Evolutionary conservation across 2,888 invertebrate genomes (phyloP).

Genomic region (Abrostola tripartita): DNA sequence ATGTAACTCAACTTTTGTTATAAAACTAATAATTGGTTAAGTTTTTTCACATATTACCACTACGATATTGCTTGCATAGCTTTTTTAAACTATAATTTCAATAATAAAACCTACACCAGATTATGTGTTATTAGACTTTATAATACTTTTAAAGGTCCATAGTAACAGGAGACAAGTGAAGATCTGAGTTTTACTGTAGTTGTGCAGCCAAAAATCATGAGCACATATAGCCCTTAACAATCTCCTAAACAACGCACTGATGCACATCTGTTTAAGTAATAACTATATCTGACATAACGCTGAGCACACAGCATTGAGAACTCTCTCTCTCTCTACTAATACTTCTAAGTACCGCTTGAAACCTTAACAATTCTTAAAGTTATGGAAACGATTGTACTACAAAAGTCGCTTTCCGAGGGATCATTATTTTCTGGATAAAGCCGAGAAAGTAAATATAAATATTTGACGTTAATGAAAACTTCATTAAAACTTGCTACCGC

Average conservation of each 20-base stretch:
- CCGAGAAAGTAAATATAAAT: conserved; percentile 3
- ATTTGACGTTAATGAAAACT: conserved; percentile 5
- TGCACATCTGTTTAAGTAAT: neutral
- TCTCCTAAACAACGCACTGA: neutral
- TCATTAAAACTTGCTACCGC: conserved; percentile 2
- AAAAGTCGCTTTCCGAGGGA: conserved; percentile 6
- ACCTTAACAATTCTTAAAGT: conserved; percentile 25
- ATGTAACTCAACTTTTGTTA: too few species aligned
- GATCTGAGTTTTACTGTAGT: neutral
- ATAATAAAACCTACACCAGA: too few species aligned
- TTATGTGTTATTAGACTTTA: too few species aligned
- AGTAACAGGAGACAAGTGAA: neutral
- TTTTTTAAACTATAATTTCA: too few species aligned
- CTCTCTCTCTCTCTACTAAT: conserved; percentile 9
- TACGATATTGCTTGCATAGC: too few species aligned
- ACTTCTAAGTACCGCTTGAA: conserved; percentile 18
- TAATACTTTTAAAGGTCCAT: too few species aligned
- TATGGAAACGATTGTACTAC: conserved; percentile 1
- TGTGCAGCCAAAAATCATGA: too few species aligned
- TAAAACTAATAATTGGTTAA: too few species aligned
- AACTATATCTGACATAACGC: neutral
- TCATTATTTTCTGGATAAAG: neutral
- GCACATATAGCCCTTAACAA: neutral
- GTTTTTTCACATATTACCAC: too few species aligned
- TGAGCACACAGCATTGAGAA: neutral